These are phyloP conservation scores for Balaenoptera acutorostrata DNA, from an alignment of 2,113 vertebrate genomes.

Conservation along the genomic window DNA sequence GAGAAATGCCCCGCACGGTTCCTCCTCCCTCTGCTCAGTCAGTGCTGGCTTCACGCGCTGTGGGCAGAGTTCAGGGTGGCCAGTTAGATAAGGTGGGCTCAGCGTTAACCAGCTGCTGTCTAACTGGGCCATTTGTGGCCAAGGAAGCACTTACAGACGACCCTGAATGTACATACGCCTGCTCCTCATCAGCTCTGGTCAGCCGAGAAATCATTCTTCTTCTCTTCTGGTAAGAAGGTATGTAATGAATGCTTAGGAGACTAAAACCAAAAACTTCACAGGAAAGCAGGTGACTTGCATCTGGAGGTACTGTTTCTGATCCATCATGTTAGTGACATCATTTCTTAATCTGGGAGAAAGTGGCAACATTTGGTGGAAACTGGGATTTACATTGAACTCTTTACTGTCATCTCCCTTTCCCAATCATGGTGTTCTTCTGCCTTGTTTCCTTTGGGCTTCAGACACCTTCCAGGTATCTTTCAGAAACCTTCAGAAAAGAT, in stretches of 20 bases:
- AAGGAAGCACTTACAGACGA: not conserved
- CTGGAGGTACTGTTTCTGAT: not conserved
- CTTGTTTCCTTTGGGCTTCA: not conserved
- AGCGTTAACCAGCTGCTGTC: not conserved
- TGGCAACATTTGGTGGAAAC: not conserved
- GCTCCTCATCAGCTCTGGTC: not conserved
- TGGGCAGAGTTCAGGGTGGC: not conserved
- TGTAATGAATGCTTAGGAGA: not conserved
- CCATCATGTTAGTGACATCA: not conserved
- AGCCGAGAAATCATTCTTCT: not conserved
- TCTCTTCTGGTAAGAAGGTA: not conserved
- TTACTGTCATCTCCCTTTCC: not conserved
- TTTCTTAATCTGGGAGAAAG: not conserved
- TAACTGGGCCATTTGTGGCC: not conserved
- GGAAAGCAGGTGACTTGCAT: not conserved
- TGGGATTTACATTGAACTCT: not conserved
- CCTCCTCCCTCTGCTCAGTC: not conserved
- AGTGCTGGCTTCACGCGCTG: too few relatives aligned
- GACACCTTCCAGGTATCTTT: not conserved
- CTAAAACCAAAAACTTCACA: not conserved
- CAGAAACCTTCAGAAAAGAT: not conserved
- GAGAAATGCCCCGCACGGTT: fast-evolving
- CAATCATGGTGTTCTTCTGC: not conserved
- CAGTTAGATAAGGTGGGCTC: not conserved
- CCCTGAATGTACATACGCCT: fast-evolving